These are phyloP conservation scores for Aplysina aerophoba DNA, from an alignment of 37 sponge, comb jelly and placozoan genomes.

Conservation along the genomic window DNA sequence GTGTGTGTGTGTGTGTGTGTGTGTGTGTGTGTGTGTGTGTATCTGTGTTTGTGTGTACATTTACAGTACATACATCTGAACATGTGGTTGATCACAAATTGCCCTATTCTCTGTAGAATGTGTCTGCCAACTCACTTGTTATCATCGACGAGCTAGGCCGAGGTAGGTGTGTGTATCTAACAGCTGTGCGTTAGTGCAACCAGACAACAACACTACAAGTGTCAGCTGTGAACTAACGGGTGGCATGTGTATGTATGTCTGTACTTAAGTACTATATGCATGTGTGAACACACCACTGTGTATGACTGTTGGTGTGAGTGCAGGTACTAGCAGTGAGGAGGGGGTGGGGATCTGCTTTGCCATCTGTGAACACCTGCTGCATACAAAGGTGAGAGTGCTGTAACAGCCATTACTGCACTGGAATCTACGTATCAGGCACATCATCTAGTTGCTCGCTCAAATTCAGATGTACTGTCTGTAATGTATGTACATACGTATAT, in stretches of 20 bases:
- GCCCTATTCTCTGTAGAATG: conserved; percentile 59
- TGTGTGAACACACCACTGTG: background rate
- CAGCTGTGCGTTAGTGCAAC: too few relatives aligned
- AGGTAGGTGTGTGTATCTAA: too few relatives aligned
- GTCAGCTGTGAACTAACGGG: background rate
- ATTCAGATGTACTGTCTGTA: background rate
- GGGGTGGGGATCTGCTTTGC: conserved; percentile 96
- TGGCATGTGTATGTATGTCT: background rate
- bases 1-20: background rate
- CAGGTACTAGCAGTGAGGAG: conserved; percentile 94
- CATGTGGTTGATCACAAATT: background rate
- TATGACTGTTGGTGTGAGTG: too few relatives aligned
- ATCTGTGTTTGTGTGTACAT: background rate
- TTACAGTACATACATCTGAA: too few relatives aligned
- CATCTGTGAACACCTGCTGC: conserved; percentile 87
- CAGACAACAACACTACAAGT: too few relatives aligned
- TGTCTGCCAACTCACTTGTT: conserved; percentile 65
- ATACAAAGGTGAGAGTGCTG: conserved; percentile 47
- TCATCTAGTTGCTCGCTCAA: background rate
- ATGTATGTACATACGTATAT: conserved; percentile 1
- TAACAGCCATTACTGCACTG: background rate
- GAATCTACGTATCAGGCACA: background rate
- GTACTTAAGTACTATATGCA: background rate
- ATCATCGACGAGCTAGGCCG: conserved; percentile 96
- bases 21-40: background rate